phyloP scores from a whole-genome alignment of 2,888 invertebrate species.

The Acanthopleura granulata region DNA sequence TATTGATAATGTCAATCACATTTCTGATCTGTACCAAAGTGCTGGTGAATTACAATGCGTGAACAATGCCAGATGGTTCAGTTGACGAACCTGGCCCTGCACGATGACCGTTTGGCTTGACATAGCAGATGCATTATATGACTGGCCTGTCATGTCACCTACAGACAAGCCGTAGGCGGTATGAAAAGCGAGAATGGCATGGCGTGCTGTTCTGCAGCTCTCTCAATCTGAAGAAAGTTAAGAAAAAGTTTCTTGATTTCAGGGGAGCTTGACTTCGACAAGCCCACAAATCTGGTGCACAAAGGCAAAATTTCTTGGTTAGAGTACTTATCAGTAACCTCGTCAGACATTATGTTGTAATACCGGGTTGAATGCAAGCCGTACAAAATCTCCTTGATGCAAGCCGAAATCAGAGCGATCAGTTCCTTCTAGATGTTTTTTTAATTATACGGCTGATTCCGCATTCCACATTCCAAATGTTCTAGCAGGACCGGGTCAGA shows the following conservation, averaged over 20 bases:
- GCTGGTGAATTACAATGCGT: conserved; percentile 33
- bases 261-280: background rate
- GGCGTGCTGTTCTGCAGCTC: conserved; percentile 24
- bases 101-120: conserved; percentile 26
- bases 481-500: conserved; percentile 26
- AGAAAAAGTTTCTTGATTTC: conserved; percentile 25
- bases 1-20: conserved; percentile 29
- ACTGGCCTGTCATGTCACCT: conserved; percentile 27
- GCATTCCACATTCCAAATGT: conserved; percentile 25
- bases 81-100: conserved; percentile 26
- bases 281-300: conserved; percentile 25
- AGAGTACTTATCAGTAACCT: conserved; percentile 30
- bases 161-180: conserved; percentile 22
- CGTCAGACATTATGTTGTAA: conserved; percentile 34
- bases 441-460: conserved; percentile 27
- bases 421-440: conserved; percentile 36
- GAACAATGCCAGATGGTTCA: conserved; percentile 26
- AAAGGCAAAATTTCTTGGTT: conserved; percentile 34
- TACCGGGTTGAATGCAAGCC: conserved; percentile 21
- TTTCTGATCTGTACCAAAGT: conserved; percentile 29
- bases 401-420: conserved; percentile 26
- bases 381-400: conserved; percentile 27
- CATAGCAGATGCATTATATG: conserved; percentile 34
- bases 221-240: conserved; percentile 23
- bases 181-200: conserved; percentile 20